Evolutionary conservation across 2,113 vertebrate species (phyloP).

Genomic region (Gymnogyps californianus): DNA sequence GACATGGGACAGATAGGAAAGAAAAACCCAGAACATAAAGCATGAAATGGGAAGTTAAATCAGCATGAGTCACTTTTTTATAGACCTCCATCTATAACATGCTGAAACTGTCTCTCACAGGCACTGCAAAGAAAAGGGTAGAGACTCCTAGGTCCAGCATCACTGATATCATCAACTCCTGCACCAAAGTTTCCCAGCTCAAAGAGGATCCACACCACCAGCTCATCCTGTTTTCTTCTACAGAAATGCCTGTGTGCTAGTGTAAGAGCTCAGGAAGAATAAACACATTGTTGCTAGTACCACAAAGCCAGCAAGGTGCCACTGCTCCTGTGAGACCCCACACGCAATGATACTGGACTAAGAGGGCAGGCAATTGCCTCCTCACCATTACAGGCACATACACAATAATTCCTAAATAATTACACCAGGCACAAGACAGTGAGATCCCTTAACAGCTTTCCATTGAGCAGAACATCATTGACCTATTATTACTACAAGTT

Average conservation of each 20-base stretch:
- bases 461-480: background rate
- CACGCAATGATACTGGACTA: fast-evolving
- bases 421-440: background rate
- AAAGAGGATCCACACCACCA: background rate
- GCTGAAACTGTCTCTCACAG: background rate
- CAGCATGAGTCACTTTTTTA: background rate
- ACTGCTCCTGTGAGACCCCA: background rate
- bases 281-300: background rate
- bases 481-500: background rate
- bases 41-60: background rate
- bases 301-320: background rate
- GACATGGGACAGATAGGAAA: background rate
- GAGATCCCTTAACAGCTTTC: background rate
- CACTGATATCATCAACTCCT: background rate
- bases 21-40: background rate
- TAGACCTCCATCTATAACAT: background rate
- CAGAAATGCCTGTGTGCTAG: background rate
- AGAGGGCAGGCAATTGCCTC: background rate
- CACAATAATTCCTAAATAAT: background rate
- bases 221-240: background rate
- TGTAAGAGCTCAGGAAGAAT: background rate
- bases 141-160: background rate
- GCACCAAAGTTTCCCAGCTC: background rate
- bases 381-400: too few species aligned
- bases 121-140: background rate